phyloP scores from a whole-genome alignment of 2,888 invertebrate genomes.

The Drepanosiphum platanoidis region DNA sequence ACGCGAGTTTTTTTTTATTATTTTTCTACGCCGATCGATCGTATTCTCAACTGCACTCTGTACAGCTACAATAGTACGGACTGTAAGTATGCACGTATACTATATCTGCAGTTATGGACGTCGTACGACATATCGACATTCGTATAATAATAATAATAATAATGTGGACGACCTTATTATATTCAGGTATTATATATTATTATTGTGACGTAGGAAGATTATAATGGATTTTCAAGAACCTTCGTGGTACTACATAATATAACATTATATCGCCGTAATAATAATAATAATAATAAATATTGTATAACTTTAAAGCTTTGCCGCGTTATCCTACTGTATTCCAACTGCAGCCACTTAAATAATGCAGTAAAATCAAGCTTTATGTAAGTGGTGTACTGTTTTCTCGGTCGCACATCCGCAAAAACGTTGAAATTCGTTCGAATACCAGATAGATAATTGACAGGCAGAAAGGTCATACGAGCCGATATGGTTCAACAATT shows the following conservation, averaged over 20 bases:
- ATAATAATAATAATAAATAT: constrained; percentile 7
- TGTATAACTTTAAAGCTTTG: constrained; percentile 40
- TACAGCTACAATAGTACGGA: background rate
- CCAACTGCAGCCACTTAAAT: background rate
- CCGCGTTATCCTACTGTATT: background rate
- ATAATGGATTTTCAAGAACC: constrained; percentile 57
- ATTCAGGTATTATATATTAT: constrained; percentile 39
- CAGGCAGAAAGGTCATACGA: constrained; percentile 15
- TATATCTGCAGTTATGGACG: background rate
- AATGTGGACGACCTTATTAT: constrained; percentile 52
- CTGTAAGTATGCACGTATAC: too few species aligned
- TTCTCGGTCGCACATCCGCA: background rate
- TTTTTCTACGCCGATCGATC: too few species aligned
- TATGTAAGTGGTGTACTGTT: background rate
- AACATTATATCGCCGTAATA: background rate
- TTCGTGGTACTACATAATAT: constrained; percentile 8
- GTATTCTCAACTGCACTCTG: too few species aligned
- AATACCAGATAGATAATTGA: constrained; percentile 6
- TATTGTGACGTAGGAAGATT: constrained; percentile 49
- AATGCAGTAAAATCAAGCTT: background rate
- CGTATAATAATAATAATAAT: too few species aligned
- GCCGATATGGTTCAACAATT: constrained; percentile 3
- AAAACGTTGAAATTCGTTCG: constrained; percentile 5
- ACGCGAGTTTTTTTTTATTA: background rate
- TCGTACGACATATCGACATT: constrained; percentile 17